Base-by-base conservation (phyloP, 1,140 invertebrate genomes). In the Drosophila oshimai region DNA sequence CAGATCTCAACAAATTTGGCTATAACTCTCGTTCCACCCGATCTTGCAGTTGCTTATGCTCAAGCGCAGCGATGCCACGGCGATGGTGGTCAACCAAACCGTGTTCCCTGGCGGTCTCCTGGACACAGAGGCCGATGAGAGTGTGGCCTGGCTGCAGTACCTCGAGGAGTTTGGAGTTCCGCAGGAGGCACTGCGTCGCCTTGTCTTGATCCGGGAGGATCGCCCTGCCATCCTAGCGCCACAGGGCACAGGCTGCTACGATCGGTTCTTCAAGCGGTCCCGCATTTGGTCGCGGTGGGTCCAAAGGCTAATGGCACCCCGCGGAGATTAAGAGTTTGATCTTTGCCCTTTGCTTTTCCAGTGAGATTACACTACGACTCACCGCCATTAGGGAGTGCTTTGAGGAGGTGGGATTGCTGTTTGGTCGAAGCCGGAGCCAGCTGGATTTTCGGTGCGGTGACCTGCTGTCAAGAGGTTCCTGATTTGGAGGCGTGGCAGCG, bases 371-470 rank as follows among this genome's bases (percentile, higher is more conserved):
- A 5, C 92, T 97, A 47, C 92, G 97, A 67, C 96, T 98, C 58
- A 94, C 95, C 58, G 97, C 97, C 9, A 95, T 98, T 64, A 92
- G 97, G 71, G 97, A 98, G 92, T 96, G 96, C 36, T 98, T 98
- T 93, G 97, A 98, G 92, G 97, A 98, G 90, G 94, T 95, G 64
- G 97, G 97, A 1, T 91, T 98, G 49, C 91, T 98, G 9, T 90
- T 98, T 2, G 96, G 95, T 67, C 94, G 92, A 74, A 92, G 24
- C 12, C 42, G 33, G 0, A 46, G 57, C 3, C 46, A 84, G 18
- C 22, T 89, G 6, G 13, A 47, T 3, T 47, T 47, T 44, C 9
- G 31, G 60, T 10, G 31, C 49, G 3, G 41, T 46, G 2, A 33
- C 50, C 15, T 24, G 31, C 6, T 49, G 42, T 18, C 41, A 46